Conservation (phyloP, 1,140 invertebrate species). For the Microplitis demolitor region DNA sequence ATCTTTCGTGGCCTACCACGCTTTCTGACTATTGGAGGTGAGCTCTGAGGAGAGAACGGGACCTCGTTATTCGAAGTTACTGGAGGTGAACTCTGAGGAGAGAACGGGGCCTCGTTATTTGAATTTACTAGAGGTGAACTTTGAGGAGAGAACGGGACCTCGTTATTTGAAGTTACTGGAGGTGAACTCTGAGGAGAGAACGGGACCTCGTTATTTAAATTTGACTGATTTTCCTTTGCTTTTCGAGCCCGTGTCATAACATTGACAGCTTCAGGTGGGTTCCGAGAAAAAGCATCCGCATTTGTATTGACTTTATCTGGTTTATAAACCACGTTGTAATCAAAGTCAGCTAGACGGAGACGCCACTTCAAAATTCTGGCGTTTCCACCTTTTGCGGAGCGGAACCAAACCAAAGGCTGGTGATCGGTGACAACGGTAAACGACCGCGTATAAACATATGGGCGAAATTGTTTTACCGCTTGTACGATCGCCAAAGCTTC, state of each 20-base stretch:
- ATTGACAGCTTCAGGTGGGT: neutral
- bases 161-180: no score
- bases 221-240: no score
- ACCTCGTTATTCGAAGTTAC: no score
- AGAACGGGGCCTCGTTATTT: no score
- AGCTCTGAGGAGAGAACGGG: no score
- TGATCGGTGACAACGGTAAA: neutral
- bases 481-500: neutral
- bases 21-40: no score
- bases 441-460: neutral
- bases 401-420: neutral
- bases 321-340: slow-evolving; percentile 1
- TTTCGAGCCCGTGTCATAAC: neutral
- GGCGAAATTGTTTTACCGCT: neutral
- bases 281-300: neutral
- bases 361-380: neutral
- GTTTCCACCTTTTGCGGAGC: neutral
- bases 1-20: no score
- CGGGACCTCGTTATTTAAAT: no score
- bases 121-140: no score
- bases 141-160: no score
- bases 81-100: no score
- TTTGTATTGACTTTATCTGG: neutral
- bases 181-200: no score
- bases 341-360: neutral